Base-by-base conservation (phyloP, 2,888 invertebrate species). In the Caenorhabditis virilis region DNA sequence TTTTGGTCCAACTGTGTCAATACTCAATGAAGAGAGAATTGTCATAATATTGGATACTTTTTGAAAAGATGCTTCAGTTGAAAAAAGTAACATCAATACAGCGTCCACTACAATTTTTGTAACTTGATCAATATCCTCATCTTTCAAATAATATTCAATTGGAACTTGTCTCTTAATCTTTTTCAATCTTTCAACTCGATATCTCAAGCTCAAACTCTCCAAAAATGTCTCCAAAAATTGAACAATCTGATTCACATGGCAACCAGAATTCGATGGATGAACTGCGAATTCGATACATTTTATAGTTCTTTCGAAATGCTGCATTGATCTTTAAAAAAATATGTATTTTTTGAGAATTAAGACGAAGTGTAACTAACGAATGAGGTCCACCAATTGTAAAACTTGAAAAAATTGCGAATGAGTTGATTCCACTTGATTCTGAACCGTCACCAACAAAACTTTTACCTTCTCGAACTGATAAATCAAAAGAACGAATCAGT, bases 191-290 rank as follows among this genome's bases (percentile, higher is more conserved):
- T 72, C 71, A 16, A 45, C 20, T 15, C 63, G 47, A n/a, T n/a
- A n/a, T n/a, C n/a, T n/a, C n/a, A n/a, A n/a, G n/a, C n/a, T n/a
- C n/a, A n/a, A n/a, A n/a, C n/a, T n/a, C n/a, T n/a, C n/a, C n/a
- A n/a, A n/a, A n/a, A n/a, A n/a, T n/a, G n/a, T n/a, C n/a, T n/a
- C 22, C 2, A 63, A 26, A 16, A 63, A 63, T 1, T 22, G 27
- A 9, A 26, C 35, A 23, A 69, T 72, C 39, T 51, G 51, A 2
- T 52, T 45, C 6, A 49, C 51, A 42, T 69, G 67, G 11, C 50
- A 53, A n/a, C 72, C 72, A 9, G 35, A 13, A 36, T 69, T 65
- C 15, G 57, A 38, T 9, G 72, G 72, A 43, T 74, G 69, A n/a
- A 64, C 52, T 30, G 62, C 60, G 22, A 69, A 53, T 13, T 61